These are phyloP conservation scores for Engraulis encrasicolus DNA, from an alignment of 2,113 vertebrate species.

Conservation along the genomic window DNA sequence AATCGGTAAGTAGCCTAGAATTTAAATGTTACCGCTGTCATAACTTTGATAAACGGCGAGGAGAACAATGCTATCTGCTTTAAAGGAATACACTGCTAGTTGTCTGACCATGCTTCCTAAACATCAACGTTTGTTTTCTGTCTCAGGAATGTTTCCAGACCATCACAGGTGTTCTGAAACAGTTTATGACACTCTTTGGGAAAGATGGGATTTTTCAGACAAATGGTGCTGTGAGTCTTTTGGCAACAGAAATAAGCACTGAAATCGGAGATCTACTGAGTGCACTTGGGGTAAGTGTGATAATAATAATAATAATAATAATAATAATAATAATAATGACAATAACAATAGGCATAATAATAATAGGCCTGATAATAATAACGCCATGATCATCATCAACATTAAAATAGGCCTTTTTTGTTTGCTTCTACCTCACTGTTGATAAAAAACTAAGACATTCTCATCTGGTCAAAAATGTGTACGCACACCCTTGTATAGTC, in stretches of 20 bases:
- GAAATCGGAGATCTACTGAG: conserved; percentile 23
- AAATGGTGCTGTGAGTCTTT: conserved; percentile 39
- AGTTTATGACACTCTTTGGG: conserved; percentile 56
- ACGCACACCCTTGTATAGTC: background rate
- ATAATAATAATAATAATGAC: too few relatives aligned
- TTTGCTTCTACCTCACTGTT: background rate
- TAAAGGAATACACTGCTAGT: background rate
- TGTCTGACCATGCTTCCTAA: background rate
- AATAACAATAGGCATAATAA: too few relatives aligned
- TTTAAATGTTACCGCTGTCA: too few relatives aligned
- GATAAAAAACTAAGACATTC: background rate
- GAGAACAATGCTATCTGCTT: too few relatives aligned
- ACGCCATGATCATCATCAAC: too few relatives aligned
- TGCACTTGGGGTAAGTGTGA: background rate
- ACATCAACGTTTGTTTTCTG: background rate
- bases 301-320: too few relatives aligned
- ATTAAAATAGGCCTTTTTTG: too few relatives aligned
- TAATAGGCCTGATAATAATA: too few relatives aligned
- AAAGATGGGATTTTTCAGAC: conserved; percentile 32
- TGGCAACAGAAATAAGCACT: background rate
- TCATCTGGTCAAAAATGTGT: background rate
- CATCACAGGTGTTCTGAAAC: conserved; percentile 55
- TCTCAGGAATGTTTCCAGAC: conserved; percentile 67
- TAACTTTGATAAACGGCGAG: too few relatives aligned
- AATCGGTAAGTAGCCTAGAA: background rate